Conservation (phyloP, 2,113 vertebrate genomes). For the Notechis scutatus region DNA sequence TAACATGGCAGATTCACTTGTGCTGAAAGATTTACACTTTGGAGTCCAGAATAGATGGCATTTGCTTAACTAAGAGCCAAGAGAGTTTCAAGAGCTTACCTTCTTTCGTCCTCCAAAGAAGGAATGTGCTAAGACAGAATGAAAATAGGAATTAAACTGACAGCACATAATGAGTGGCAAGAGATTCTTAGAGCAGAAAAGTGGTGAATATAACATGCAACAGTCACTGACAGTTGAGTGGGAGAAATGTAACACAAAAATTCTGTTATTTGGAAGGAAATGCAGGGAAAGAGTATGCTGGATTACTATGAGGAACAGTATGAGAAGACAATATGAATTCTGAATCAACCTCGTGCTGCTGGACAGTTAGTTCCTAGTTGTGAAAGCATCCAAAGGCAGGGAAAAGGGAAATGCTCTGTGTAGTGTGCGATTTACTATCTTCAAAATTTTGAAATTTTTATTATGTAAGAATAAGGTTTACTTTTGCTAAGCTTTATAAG, state of each 20-base stretch:
- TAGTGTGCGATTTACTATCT: neutral
- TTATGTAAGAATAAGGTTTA: neutral
- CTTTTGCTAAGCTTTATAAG: neutral
- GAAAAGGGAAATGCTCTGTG: neutral
- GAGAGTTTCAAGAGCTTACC: neutral
- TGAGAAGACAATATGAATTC: neutral
- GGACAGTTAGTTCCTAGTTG: neutral
- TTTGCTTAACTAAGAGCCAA: neutral
- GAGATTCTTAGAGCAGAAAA: neutral
- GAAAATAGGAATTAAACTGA: neutral
- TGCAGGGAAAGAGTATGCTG: neutral
- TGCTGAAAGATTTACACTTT: neutral
- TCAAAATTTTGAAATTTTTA: neutral
- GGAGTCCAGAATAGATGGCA: neutral
- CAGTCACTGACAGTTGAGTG: neutral
- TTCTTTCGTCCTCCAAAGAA: neutral
- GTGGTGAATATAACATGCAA: neutral
- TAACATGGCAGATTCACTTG: neutral
- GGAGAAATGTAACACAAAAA: neutral
- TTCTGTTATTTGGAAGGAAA: neutral
- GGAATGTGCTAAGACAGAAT: neutral
- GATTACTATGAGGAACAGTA: neutral
- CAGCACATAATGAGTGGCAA: neutral
- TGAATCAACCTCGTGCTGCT: neutral
- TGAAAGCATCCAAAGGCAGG: neutral